Percentiles rank a stretch among this genome's conserved stretches.
phyloP scores from a whole-genome alignment of 2,797 vertebrate genomes.

The Yasuhikotakia modesta region DNA sequence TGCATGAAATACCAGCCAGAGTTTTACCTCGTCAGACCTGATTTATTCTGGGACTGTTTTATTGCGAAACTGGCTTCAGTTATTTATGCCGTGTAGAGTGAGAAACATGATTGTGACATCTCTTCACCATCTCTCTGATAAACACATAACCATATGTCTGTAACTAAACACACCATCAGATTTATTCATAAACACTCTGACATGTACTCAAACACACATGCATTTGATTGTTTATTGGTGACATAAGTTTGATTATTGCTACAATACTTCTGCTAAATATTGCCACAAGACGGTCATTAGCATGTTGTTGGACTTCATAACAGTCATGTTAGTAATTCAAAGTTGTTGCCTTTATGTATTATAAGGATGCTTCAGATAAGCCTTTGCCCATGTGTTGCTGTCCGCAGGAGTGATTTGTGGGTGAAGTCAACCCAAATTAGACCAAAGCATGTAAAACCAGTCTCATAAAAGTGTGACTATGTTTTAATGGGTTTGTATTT shows the following conservation, averaged over 20 bases:
- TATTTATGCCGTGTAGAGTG: conserved; percentile 35
- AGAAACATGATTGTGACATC: conserved; percentile 41
- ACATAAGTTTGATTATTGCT: not conserved
- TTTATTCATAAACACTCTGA: conserved; percentile 11
- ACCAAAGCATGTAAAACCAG: not conserved
- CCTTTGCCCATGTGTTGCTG: too few relatives aligned
- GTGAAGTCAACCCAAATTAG: not conserved
- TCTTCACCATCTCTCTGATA: conserved; percentile 41
- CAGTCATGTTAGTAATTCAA: not conserved
- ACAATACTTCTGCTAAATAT: not conserved
- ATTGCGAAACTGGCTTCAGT: conserved; percentile 26
- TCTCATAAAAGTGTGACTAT: not conserved
- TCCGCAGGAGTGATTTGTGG: too few relatives aligned
- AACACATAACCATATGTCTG: conserved; percentile 45
- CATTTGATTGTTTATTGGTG: not conserved
- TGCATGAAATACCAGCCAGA: not conserved
- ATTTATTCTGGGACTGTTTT: not conserved
- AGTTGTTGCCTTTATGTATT: not conserved
- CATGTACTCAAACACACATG: not conserved
- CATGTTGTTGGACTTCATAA: not conserved
- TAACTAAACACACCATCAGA: conserved; percentile 6
- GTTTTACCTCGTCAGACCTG: not conserved
- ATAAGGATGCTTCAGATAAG: not conserved
- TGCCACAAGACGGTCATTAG: not conserved
- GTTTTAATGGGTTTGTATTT: conserved; percentile 10